A percentile compares a stretch with the other conserved stretches of the same genome.
Conservation (phyloP, 2,113 vertebrate genomes). For the Spilogale gracilis region DNA sequence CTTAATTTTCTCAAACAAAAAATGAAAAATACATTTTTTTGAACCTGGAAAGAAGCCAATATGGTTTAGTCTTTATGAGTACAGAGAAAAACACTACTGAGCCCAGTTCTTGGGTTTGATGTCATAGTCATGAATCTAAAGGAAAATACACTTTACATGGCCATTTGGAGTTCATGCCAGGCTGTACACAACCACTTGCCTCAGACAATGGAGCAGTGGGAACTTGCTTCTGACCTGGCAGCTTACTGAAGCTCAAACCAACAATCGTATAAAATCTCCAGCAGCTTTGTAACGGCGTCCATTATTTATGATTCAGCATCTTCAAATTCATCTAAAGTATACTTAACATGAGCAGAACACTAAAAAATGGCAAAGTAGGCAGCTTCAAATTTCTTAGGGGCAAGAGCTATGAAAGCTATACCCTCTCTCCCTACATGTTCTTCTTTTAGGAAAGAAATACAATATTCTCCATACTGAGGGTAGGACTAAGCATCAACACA, state of each 20-base stretch:
- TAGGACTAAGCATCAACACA: not conserved
- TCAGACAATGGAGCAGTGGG: conserved; percentile 63
- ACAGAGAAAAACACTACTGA: conserved; percentile 29
- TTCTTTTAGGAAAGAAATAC: conserved; percentile 15
- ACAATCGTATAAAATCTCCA: conserved; percentile 76
- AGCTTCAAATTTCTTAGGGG: conserved; percentile 32
- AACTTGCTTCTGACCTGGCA: conserved; percentile 58
- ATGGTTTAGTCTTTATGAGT: not conserved
- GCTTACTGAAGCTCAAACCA: conserved; percentile 58
- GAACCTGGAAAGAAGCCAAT: not conserved
- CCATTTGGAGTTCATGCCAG: not conserved
- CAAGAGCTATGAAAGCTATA: conserved; percentile 42
- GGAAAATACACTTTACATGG: not conserved
- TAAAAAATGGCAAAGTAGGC: conserved; percentile 44
- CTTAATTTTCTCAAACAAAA: conserved; percentile 42
- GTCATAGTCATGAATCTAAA: not conserved
- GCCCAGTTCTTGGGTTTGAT: not conserved
- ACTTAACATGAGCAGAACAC: conserved; percentile 17
- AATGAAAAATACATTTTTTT: conserved; percentile 44
- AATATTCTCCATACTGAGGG: not conserved
- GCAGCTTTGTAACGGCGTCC: conserved; percentile 58
- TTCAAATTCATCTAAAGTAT: conserved; percentile 62
- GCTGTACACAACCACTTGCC: not conserved
- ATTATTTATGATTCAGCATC: conserved; percentile 76
- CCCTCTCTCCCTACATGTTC: not conserved